Evolutionary conservation across 2,113 vertebrate species (phyloP), one percentile per base, ranked within the genome.

Genomic region (Passer montanus): DNA sequence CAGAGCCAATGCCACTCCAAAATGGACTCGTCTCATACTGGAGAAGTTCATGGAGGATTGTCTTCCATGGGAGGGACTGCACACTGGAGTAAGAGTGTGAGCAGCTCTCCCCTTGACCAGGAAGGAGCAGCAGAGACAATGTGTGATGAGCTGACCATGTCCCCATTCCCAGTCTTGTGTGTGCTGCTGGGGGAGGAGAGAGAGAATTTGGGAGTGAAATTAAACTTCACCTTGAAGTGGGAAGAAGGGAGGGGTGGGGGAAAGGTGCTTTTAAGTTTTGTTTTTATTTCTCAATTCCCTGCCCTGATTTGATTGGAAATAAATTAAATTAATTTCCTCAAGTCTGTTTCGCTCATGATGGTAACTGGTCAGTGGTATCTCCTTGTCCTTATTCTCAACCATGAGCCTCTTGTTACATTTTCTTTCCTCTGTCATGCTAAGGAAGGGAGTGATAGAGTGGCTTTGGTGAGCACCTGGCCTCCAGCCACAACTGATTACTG

Each of bases 121-220:
- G 47, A 63, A 43, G 21, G 35, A 90, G 22, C n/a, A 69, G 41
- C 47, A 76, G 18, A 77, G 22, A 37, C 35, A 20, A 14, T 43
- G 35, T 21, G 53, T 28, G 17, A 62, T 33, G 22, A 35, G 7
- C n/a, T 76, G 41, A 27, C 21, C 0, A 0, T 27, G 35, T 10
- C 35, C 28, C 15, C 47, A 20, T 49, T 76, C 22, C 55, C 5
- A 1, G 7, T 55, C 18, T 41, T 56, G 35, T 27, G 11, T 9
- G 22, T 56, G 18, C 35, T 19, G 4, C 0, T 0, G 11, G 4
- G 28, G 13, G 1, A 60, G 46, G 10, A 41, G 15, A 53, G 41
- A 69, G 18, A 69, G 41, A 63, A 69, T 55, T 35, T 56, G 41
- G 13, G 26, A 55, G 9, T 18, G 17, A 62, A 50, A 18, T 5